A percentile compares a stretch with the other conserved stretches of the same genome.
Evolutionary conservation across 2,113 vertebrate genomes (phyloP).

Genomic region (Capreolus pygargus): DNA sequence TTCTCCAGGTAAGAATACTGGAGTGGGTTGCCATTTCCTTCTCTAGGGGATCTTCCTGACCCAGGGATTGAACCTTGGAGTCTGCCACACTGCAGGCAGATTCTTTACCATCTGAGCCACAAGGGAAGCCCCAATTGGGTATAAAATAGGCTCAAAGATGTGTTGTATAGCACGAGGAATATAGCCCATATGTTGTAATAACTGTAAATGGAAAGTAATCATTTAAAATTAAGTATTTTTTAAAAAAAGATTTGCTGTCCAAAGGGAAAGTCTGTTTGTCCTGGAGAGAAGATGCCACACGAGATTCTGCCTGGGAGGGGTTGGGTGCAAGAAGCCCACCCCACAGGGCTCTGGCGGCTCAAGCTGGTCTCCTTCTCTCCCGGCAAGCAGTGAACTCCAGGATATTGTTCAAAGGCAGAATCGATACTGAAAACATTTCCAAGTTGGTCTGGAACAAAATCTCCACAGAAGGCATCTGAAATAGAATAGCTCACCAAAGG

Average conservation of each 20-base stretch:
- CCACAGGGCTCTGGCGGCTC: not conserved
- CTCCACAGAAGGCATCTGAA: conserved; percentile 39
- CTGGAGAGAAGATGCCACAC: not conserved
- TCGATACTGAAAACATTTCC: conserved; percentile 44
- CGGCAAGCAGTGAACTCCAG: not conserved
- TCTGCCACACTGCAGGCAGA: not conserved
- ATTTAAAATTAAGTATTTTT: not conserved
- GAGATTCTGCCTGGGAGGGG: not conserved
- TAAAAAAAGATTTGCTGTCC: not conserved
- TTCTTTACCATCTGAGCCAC: not conserved
- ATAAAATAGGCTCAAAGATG: not conserved
- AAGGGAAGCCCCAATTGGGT: not conserved
- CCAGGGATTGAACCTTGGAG: not conserved
- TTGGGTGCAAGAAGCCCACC: not conserved
- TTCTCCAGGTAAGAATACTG: not conserved
- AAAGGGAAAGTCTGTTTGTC: not conserved
- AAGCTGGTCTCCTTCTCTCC: not conserved
- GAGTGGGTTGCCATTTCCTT: not conserved
- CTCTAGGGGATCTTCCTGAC: not conserved
- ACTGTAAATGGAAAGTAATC: not conserved
- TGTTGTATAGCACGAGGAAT: not conserved
- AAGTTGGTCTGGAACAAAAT: conserved; percentile 38
- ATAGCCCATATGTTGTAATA: not conserved
- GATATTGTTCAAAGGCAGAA: conserved; percentile 51
- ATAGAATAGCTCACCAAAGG: conserved; percentile 54